Evolutionary conservation across 2,888 invertebrate genomes (phyloP).

Genomic region (Apamea anceps): DNA sequence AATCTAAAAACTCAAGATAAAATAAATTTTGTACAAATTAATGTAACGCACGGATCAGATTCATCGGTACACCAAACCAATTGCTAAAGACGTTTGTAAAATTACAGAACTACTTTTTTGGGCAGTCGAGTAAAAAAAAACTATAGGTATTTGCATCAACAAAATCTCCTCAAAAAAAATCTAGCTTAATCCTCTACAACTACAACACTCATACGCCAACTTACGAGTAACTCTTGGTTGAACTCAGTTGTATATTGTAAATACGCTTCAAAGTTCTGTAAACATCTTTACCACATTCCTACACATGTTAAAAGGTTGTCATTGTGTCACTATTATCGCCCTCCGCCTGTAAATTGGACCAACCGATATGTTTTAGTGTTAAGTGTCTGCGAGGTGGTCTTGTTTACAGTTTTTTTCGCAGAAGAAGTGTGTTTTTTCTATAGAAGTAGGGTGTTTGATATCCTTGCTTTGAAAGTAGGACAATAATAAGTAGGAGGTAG

Average conservation of each 20-base stretch:
- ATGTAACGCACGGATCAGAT: no score
- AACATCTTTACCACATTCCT: constrained; percentile 66
- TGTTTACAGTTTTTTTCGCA: constrained; percentile 54
- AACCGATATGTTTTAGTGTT: constrained; percentile 70
- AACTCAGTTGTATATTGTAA: constrained; percentile 27
- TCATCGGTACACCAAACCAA: no score
- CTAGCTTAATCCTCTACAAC: not conserved
- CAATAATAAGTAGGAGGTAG: no score
- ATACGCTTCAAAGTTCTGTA: constrained; percentile 35
- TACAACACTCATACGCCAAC: not conserved
- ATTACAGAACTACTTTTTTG: no score
- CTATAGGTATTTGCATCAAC: no score
- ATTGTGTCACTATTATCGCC: constrained; percentile 76
- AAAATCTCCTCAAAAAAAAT: not conserved
- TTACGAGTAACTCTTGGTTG: no score
- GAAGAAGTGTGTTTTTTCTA: constrained; percentile 7
- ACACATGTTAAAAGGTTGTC: constrained; percentile 64
- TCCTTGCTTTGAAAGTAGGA: not conserved
- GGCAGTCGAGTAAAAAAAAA: no score
- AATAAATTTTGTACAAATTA: no score
- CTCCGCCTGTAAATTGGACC: constrained; percentile 74
- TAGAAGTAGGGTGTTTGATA: not conserved
- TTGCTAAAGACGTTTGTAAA: no score
- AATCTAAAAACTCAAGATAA: no score
- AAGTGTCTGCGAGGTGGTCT: constrained; percentile 75